Evolutionary conservation across 1,140 invertebrate species (phyloP), one percentile per base, ranked within the genome.

Genomic region (Procambarus virginalis): DNA sequence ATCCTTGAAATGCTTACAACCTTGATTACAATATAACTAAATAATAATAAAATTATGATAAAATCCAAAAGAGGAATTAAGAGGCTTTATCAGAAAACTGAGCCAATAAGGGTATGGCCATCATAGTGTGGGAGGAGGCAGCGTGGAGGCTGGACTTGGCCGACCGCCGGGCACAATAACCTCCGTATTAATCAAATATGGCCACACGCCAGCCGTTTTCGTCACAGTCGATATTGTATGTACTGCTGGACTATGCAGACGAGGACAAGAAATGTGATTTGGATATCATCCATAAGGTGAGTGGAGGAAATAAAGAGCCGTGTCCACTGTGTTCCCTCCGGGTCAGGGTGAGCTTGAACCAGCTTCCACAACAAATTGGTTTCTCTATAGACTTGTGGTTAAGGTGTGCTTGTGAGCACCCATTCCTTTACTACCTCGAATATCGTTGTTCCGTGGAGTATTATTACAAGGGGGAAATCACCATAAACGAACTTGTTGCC

Each of bases 141-240:
- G n/a, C 17, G 20, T 17, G 78, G 20, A 55, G 78, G 51, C 8
- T 8, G 12, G 51, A 55, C 4, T 12, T 9, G 51, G 51, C 8
- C 8, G 51, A 12, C 51, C 51, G 51, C 51, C n/a, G 60, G 20
- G 9, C 45, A 49, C 79, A 20, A 14, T 20, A 3, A 46, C 51
- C 5, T 34, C 20, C 3, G 10, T 20, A 34, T 20, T 10, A 34
- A 2, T 58, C 22, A 10, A 48, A 9, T 8, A 86, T 86, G 84
- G 84, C 76, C 0, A 64, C 84, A 20, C 51, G 84, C 45, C 84
- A 80, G 22, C 84, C 84, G 5, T 86, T 86, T 79, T 79, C 58
- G 9, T 58, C 76, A 45, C 84, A 86, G 58, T 58, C 84, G 9
- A 64, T 76, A 58, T 22, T 86, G 14, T 86, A 86, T 68, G 46